Conservation (phyloP, 2,113 vertebrate species). For the Microcebus ravelobensis region DNA sequence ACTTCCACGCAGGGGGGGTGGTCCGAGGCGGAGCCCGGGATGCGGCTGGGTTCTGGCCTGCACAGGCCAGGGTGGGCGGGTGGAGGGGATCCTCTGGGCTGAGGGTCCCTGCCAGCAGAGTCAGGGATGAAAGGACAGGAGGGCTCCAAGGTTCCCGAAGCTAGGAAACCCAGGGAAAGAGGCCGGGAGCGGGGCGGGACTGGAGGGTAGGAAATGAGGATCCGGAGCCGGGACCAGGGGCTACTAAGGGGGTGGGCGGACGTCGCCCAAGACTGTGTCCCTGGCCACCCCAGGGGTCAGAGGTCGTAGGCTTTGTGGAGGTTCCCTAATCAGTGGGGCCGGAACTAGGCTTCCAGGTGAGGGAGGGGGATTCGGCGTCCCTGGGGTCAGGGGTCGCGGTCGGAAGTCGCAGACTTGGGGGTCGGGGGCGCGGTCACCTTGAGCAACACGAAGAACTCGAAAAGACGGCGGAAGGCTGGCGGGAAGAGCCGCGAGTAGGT, state of each 20-base stretch:
- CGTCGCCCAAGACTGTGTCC: not conserved
- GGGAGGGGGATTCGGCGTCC: too few relatives aligned
- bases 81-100: not conserved
- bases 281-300: not conserved
- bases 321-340: not conserved
- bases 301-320: not conserved
- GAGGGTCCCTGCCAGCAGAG: not conserved
- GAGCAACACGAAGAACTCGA: slow-evolving; percentile 97
- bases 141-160: not conserved
- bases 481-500: slow-evolving; percentile 99
- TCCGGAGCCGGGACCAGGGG: not conserved
- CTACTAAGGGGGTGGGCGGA: not conserved
- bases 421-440: slow-evolving; percentile 88
- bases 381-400: not conserved
- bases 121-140: not conserved
- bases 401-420: not conserved
- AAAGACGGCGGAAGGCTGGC: slow-evolving; percentile 95
- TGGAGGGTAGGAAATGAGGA: not conserved
- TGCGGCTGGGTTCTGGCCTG: too few relatives aligned
- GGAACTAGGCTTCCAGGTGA: not conserved
- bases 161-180: not conserved
- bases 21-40: not conserved
- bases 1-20: not conserved
- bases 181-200: not conserved
- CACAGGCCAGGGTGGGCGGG: not conserved